Percentiles rank a stretch among this genome's conserved stretches.
These are phyloP conservation scores for Ptilodon capucinus DNA, from an alignment of 2,888 invertebrate species.

Conservation along the genomic window DNA sequence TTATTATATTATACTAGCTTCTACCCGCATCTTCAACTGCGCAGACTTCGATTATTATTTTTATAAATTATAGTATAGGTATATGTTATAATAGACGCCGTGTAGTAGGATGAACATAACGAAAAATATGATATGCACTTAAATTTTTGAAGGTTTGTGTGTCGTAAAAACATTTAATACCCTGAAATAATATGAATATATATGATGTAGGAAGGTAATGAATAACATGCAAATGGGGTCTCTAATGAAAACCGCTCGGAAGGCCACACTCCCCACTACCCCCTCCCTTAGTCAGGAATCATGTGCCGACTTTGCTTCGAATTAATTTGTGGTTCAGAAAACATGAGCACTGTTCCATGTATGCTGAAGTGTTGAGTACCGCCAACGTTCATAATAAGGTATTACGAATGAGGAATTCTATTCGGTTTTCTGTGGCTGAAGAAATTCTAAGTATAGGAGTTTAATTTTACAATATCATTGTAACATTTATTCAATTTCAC, in stretches of 20 bases:
- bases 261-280: constrained; percentile 14
- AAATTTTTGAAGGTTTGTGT: constrained; percentile 7
- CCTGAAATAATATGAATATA: constrained; percentile 42
- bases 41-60: too few relatives aligned
- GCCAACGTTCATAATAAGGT: background rate
- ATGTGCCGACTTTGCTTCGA: constrained; percentile 23
- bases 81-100: background rate
- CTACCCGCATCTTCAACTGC: too few relatives aligned
- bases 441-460: too few relatives aligned
- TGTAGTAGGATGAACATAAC: background rate
- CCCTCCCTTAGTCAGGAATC: constrained; percentile 13
- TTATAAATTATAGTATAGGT: background rate
- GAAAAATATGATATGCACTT: background rate
- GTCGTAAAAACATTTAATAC: constrained; percentile 36
- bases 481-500: too few relatives aligned
- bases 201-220: constrained; percentile 50
- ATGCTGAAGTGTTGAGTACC: background rate
- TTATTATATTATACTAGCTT: too few relatives aligned
- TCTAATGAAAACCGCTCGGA: constrained; percentile 61
- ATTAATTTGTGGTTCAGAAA: constrained; percentile 41
- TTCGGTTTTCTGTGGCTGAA: too few relatives aligned
- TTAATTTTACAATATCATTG: too few relatives aligned
- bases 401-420: background rate
- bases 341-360: constrained; percentile 1
- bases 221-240: constrained; percentile 69